These are phyloP conservation scores for Nesoenas mayeri DNA, from an alignment of 2,113 vertebrate species.

Conservation along the genomic window DNA sequence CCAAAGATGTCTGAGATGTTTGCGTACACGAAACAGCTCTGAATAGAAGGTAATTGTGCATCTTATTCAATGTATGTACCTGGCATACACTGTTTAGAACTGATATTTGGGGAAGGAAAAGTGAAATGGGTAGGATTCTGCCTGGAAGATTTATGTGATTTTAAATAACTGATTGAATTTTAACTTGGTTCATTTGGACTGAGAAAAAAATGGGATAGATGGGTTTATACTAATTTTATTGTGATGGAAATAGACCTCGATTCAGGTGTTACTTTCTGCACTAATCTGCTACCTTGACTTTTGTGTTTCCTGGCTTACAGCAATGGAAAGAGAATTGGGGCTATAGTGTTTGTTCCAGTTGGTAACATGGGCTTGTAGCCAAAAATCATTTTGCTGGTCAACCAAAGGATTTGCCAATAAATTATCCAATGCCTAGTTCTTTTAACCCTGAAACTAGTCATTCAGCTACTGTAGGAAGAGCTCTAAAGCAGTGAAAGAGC, in stretches of 20 bases:
- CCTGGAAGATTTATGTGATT: neutral
- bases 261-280: neutral
- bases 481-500: neutral
- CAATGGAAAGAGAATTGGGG: neutral
- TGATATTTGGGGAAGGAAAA: neutral
- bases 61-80: neutral
- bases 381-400: neutral
- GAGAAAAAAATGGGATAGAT: neutral
- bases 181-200: neutral
- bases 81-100: neutral
- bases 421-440: neutral
- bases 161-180: neutral
- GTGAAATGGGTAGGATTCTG: neutral
- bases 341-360: neutral
- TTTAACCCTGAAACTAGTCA: neutral
- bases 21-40: neutral
- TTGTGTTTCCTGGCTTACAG: neutral
- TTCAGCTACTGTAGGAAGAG: neutral
- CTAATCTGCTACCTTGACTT: neutral
- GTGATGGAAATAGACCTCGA: neutral
- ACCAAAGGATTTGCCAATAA: neutral
- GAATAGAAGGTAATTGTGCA: slow-evolving; percentile 5
- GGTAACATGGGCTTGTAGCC: neutral
- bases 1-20: neutral
- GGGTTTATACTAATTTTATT: neutral